Conservation (phyloP, 1,140 invertebrate genomes). For the Steinernema feltiae region DNA sequence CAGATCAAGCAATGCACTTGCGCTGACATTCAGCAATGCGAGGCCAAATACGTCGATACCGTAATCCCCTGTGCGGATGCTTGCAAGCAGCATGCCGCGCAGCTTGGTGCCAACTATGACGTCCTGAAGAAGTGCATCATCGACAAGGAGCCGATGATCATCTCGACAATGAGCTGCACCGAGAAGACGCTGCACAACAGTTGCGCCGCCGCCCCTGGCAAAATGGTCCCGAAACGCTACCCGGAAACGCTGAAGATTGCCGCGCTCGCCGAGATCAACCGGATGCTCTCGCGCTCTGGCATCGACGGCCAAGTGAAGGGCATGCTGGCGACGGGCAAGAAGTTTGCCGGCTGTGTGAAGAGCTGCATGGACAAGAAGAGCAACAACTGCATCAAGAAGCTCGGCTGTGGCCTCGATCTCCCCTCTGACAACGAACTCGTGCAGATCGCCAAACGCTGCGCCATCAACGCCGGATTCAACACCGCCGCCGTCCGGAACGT, state of each 20-base stretch:
- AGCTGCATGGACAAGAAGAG: slow-evolving; percentile 24
- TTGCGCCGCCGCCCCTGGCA: slow-evolving; percentile 27
- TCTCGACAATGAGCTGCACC: slow-evolving; percentile 19
- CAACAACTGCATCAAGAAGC: slow-evolving; percentile 30
- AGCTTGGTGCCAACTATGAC: slow-evolving; percentile 29
- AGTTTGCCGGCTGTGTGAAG: slow-evolving; percentile 33
- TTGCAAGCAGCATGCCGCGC: slow-evolving; percentile 21
- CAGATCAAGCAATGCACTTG: slow-evolving; percentile 28
- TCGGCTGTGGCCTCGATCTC: slow-evolving; percentile 36
- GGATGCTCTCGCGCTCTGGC: slow-evolving; percentile 28
- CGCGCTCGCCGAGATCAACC: slow-evolving; percentile 34
- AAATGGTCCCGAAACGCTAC: slow-evolving; percentile 27
- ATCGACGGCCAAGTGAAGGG: slow-evolving; percentile 30
- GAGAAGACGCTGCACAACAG: slow-evolving; percentile 24
- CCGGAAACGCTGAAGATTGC: slow-evolving; percentile 36
- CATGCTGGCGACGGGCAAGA: slow-evolving; percentile 32
- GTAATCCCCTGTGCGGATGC: slow-evolving; percentile 26
- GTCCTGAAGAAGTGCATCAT: slow-evolving; percentile 29
- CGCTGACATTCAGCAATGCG: slow-evolving; percentile 20
- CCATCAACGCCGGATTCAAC: slow-evolving; percentile 34
- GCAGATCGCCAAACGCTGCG: slow-evolving; percentile 31
- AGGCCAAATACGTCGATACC: background rate
- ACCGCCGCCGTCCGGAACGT: slow-evolving; percentile 28
- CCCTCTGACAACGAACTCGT: slow-evolving; percentile 34
- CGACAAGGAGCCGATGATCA: slow-evolving; percentile 23